Percentiles rank a stretch among this genome's conserved stretches.
Conservation (phyloP, 2,888 invertebrate species). For the Lathronympha strigana region DNA sequence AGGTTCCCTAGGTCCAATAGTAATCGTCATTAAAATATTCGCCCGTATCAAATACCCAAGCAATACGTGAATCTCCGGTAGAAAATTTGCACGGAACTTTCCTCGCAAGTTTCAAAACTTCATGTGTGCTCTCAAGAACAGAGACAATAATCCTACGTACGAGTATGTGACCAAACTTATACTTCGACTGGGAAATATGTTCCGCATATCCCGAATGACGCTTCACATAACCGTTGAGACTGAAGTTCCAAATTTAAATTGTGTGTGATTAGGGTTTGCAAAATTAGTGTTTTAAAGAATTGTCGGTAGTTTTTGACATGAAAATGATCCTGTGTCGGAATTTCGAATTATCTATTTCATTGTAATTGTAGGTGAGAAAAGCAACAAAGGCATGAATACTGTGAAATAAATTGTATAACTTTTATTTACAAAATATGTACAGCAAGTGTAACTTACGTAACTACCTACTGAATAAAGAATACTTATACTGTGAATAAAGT, state of each 20-base stretch:
- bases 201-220: neutral
- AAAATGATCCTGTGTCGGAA: too few species aligned
- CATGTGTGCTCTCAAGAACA: neutral
- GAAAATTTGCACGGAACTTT: neutral
- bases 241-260: neutral
- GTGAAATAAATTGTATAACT: too few species aligned
- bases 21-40: too few species aligned
- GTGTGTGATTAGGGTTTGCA: neutral
- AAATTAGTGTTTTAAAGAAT: too few species aligned
- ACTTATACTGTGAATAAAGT: neutral
- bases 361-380: constrained; percentile 4
- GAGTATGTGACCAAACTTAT: neutral
- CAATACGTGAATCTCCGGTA: neutral
- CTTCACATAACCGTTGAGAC: neutral
- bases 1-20: too few species aligned
- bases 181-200: neutral
- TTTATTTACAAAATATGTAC: too few species aligned
- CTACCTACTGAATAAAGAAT: too few species aligned
- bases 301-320: too few species aligned
- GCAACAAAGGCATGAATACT: constrained; percentile 20
- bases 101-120: neutral
- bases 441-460: too few species aligned
- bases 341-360: too few species aligned
- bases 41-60: too few species aligned
- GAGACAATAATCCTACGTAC: neutral